Percentiles rank a stretch among this genome's conserved stretches.
Conservation (phyloP, 2,888 invertebrate species). For the Diloba caeruleocephala region DNA sequence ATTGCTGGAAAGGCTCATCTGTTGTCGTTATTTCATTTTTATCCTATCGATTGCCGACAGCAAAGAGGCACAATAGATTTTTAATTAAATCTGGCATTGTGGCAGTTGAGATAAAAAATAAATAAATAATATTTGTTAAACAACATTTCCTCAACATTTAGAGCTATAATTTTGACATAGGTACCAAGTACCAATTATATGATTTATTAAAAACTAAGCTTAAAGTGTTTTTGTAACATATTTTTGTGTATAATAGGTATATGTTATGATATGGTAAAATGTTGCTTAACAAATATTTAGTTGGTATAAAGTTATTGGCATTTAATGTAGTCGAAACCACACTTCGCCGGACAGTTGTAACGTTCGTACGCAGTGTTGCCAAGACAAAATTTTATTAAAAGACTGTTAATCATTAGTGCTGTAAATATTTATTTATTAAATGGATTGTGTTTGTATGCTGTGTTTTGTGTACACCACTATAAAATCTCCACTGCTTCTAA, state of each 20-base stretch:
- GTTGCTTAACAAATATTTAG: slow-evolving; percentile 27
- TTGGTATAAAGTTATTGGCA: slow-evolving; percentile 11
- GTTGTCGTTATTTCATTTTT: slow-evolving; percentile 22
- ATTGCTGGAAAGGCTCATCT: slow-evolving; percentile 27
- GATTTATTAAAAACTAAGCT: no score
- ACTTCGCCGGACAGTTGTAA: background rate
- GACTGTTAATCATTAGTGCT: slow-evolving; percentile 46
- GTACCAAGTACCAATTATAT: no score
- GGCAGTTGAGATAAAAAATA: no score
- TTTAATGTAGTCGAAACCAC: slow-evolving; percentile 16
- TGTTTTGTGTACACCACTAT: slow-evolving; percentile 89
- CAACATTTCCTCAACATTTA: no score
- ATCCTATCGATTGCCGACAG: no score
- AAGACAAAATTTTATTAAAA: slow-evolving; percentile 29
- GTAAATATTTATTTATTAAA: slow-evolving; percentile 52
- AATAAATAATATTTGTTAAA: slow-evolving; percentile 20
- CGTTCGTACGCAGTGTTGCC: background rate
- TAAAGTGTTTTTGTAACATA: no score
- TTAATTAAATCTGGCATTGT: no score
- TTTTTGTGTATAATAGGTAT: no score
- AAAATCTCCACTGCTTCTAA: slow-evolving; percentile 90
- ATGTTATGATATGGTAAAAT: slow-evolving; percentile 1
- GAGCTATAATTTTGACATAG: no score
- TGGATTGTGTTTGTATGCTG: slow-evolving; percentile 45
- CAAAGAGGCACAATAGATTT: no score